Evolutionary conservation across 1,140 invertebrate species (phyloP), one percentile per base, ranked within the genome.

Genomic region (Nylanderia fulva): DNA sequence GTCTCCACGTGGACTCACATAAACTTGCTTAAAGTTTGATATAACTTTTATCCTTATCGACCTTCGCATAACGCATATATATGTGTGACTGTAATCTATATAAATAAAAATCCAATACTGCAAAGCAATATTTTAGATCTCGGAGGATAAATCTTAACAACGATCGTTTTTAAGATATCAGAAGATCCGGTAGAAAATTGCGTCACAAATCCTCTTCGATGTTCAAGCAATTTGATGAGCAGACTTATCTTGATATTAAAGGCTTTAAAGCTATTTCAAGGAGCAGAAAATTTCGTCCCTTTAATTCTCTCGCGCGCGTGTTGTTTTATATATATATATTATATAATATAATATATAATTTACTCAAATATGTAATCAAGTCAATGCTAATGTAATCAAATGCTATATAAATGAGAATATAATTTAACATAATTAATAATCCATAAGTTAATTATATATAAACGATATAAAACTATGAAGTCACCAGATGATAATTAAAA

Each of bases 11-110:
- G 29, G 52, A 66, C 63, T 68, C 48, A 39, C 63, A 64, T 79
- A 79, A 79, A 68, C 42, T 45, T 21, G 11, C 39, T 79, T 79
- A 79, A 79, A 79, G 21, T 29, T 68, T 24, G 7, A 15, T 13
- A 39, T 79, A 77, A 66, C 29, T 79, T 79, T 79, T 68, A 79
- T 66, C 42, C 18, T 66, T 79, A 68, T 79, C 29, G 61, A 54
- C 18, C 1, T 33, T 54, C 29, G 63, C 27, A 5, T 21, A 68
- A 79, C 48, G 60, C 33, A 21, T 24, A 66, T 24, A 21, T 24
- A 54, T 27, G 39, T 21, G 13, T 39, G 45, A 68, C 45, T 0
- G 21, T 58, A 68, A 54, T 79, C 45, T 48, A 79, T 68, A 54
- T n/a, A 54, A 79, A 79, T 79, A 68, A 68, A 48, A 79, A 56